Base-by-base conservation (phyloP, 2,113 vertebrate genomes). In the Vicugna pacos region DNA sequence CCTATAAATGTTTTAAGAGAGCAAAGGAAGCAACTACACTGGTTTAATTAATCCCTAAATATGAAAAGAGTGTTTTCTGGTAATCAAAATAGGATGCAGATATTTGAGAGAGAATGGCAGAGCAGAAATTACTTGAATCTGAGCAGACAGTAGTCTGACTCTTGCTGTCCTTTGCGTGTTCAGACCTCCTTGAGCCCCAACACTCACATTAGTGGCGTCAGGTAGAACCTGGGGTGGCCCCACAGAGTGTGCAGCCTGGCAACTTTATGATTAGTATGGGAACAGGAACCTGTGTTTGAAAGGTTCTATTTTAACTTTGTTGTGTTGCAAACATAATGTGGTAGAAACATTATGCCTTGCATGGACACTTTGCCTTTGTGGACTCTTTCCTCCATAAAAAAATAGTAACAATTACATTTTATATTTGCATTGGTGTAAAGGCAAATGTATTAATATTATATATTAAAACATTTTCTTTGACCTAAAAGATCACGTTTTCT, bases 21-120 rank as follows among this genome's bases (percentile, higher is more conserved):
- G 67, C 52, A n/a, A 88, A 95, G 28, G 67, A 96, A 89, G 69
- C 22, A 80, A 60, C 64, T 96, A 22, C 32, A 70, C 60, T 93
- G 85, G 19, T 62, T 97, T 97, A 92, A 92, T 89, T 46, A 89
- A 76, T 96, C 84, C 88, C 76, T 38, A 94, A 86, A 95, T 84
- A 69, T 75, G 32, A 67, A 72, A 92, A 89, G 67, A 38, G 38
- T 56, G 69, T 79, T 69, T 35, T 19, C 26, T 86, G 32, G 26
- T 84, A 90, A 92, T 96, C 65, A 82, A 94, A 97, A 88, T 35
- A 95, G 88, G 72, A 93, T 58, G 73, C 91, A 86, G 48, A 70
- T 75, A 85, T 73, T 89, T 79, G n/a, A 85, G 35, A 89, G n/a
- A 91, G 82, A 82, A 84, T 32, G 60, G 62, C 64, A 87, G 56